Conservation (phyloP, 2,888 invertebrate genomes). For the Lycia hirtaria region DNA sequence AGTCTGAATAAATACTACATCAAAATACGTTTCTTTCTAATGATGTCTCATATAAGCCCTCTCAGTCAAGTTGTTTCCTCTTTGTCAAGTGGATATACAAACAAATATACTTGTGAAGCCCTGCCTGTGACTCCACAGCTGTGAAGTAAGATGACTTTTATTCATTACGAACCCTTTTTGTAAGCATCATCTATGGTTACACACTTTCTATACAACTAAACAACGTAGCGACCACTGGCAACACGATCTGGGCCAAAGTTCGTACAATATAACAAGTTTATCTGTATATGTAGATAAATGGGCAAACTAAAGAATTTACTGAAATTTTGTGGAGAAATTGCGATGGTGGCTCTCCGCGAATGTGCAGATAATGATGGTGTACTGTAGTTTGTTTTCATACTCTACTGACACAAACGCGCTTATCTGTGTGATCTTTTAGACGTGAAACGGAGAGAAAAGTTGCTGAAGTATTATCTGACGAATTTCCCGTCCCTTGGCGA, state of each 20-base stretch:
- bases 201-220: background rate
- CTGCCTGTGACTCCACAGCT: too few species aligned
- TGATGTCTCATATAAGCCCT: too few species aligned
- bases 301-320: background rate
- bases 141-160: too few species aligned
- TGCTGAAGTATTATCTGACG: slow-evolving; percentile 25
- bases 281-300: background rate
- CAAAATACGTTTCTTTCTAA: too few species aligned
- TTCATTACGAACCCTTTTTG: background rate
- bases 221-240: background rate
- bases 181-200: background rate
- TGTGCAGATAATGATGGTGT: background rate
- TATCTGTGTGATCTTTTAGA: slow-evolving; percentile 34
- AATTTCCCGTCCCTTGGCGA: slow-evolving; percentile 17
- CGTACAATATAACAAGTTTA: background rate
- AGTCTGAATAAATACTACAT: too few species aligned
- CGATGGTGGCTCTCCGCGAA: background rate
- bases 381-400: background rate
- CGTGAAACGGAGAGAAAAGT: slow-evolving; percentile 24
- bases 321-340: too few species aligned
- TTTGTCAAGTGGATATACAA: too few species aligned
- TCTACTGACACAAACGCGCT: slow-evolving; percentile 12
- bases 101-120: too few species aligned
- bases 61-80: too few species aligned
- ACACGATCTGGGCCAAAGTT: background rate